Conservation (phyloP, 2,797 vertebrate species). For the Chaetophractus vellerosus region DNA sequence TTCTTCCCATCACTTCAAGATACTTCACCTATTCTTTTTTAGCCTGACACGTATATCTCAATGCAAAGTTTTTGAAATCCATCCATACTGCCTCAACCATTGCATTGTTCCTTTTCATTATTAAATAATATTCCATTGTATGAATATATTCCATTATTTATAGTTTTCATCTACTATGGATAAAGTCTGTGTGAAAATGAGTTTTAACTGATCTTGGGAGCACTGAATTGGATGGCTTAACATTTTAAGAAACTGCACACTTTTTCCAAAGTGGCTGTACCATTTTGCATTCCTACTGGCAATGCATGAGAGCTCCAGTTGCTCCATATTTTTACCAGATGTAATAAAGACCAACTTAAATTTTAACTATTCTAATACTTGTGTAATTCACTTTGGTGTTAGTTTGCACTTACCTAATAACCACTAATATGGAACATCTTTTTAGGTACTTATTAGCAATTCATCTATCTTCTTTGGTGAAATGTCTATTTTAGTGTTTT, state of each 20-base stretch:
- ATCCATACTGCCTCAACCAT: fast-evolving
- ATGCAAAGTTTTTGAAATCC: not conserved
- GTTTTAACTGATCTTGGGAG: not conserved
- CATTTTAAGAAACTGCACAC: not conserved
- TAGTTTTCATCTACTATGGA: not conserved
- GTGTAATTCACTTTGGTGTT: fast-evolving
- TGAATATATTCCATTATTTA: not conserved
- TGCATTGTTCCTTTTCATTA: not conserved
- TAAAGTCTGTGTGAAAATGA: not conserved
- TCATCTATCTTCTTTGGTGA: not conserved
- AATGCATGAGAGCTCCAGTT: fast-evolving
- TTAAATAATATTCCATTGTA: fast-evolving
- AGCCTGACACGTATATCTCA: not conserved
- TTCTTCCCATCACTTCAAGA: fast-evolving
- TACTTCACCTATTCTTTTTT: not conserved
- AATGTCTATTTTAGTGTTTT: not conserved
- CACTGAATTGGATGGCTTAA: not conserved
- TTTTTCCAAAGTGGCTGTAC: not conserved
- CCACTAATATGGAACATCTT: no score
- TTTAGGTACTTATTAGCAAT: not conserved
- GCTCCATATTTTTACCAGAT: not conserved
- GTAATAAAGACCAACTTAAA: no score
- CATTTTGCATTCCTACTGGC: no score
- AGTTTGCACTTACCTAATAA: not conserved
- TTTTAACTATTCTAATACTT: fast-evolving